Evolutionary conservation across 2,797 vertebrate genomes (phyloP), one percentile per base, ranked within the genome.

Genomic region (Siniperca undulata): DNA sequence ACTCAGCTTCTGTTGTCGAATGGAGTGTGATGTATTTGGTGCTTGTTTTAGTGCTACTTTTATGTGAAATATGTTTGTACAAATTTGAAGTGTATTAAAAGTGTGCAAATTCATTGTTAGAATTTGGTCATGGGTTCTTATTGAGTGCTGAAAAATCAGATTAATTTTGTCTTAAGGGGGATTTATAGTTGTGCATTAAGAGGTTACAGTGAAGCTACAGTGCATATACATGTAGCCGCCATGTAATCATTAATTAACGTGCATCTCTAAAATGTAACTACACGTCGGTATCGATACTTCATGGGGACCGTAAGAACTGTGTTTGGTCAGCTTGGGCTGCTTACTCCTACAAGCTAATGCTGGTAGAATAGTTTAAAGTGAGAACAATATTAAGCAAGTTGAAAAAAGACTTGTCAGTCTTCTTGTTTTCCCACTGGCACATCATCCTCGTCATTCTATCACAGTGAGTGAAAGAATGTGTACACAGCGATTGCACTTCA

Each of bases 61-160:
- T 5, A 50, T 75, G 84, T 80, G 64, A 81, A 77, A 70, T 61
- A 52, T 76, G 85, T 90, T 80, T 85, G 74, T 89, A 86, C 24
- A 69, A 71, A 71, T 67, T 64, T 89, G 80, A 89, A 38, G 82
- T 85, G 86, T 92, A 89, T 84, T 92, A 93, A 92, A 91, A 82
- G 78, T 79, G 62, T 90, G 69, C 58, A 82, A 40, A 82, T 82
- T 78, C 3, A 59, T 55, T 64, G 0, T 3, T 13, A n/a, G 20
- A 19, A 27, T 60, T 42, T 2, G 1, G 2, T 34, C 0, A 50
- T 17, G 40, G 40, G 38, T 40, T 58, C 14, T 44, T 20, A 11
- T 16, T 14, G 36, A 58, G 62, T 44, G 42, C 30, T 68, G 64
- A 48, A 22, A 5, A 58, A 53, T 38, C 5, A 9, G 38, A 27